Base-by-base conservation (phyloP, 2,113 vertebrate genomes). In the Dicaeum eximium region DNA sequence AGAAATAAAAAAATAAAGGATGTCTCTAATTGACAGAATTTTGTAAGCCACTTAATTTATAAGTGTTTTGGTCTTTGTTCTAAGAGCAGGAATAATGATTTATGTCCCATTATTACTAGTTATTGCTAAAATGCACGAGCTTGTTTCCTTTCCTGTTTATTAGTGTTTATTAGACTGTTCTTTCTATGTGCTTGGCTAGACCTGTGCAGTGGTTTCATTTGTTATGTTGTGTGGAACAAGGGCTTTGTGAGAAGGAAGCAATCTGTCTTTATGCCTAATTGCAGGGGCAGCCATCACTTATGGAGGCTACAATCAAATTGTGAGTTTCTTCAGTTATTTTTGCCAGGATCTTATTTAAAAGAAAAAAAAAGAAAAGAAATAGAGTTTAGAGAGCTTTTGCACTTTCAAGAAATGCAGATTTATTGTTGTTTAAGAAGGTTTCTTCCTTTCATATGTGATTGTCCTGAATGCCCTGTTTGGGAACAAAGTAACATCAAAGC, bases 201-300 rank as follows among this genome's bases (percentile, higher is more conserved):
- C 23, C 44, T 95, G 10, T 80, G 20, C 24, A 53, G 56, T 82
- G 40, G 31, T 40, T 21, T 88, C 64, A 95, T 95, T 97, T 94
- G n/a, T 94, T 92, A 64, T 15, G 42, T 64, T 89, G 42, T 17
- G 17, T 80, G 69, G 44, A 94, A 71, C 80, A 93, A 95, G 65
- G 65, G 33, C 80, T 86, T 94, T 89, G 75, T 75, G 56, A 92
- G 51, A 66, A 93, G 72, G 75, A 96, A 82, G 44, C 54, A 94
- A 38, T 96, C 38, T 78, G 50, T 93, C 57, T 90, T 95, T 92
- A 51, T 83, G 24, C 44, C 80, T 92, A 94, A 90, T 96, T 96
- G 60, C 53, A 35, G 65, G 60, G 37, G 42, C 33, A 93, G 31
- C 80, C 60, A 82, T 95, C 88, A 86, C 30, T 95, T 58, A 75